These are phyloP conservation scores for Achroia grisella DNA, from an alignment of 1,140 invertebrate species.

Conservation along the genomic window DNA sequence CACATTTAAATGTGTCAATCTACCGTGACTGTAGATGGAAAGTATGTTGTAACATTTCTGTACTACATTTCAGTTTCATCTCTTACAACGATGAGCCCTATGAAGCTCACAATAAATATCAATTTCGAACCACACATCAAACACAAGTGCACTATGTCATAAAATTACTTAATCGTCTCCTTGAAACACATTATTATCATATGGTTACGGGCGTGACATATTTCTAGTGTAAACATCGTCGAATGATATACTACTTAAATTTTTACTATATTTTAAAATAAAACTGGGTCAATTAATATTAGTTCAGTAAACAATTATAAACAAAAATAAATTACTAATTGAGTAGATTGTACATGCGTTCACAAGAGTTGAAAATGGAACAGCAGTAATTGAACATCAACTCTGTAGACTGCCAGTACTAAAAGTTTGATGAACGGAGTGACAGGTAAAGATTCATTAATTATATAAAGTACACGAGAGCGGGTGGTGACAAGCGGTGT, in stretches of 20 bases:
- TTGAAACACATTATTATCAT: constrained; percentile 65
- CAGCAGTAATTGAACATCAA: too few species aligned
- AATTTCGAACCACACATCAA: constrained; percentile 7
- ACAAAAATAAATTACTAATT: too few species aligned
- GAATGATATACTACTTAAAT: constrained; percentile 19
- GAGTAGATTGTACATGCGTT: too few species aligned
- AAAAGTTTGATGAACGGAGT: constrained; percentile 18
- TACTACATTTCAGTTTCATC: too few species aligned
- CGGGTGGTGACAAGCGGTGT: constrained; percentile 26
- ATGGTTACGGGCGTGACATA: constrained; percentile 55
- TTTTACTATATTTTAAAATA: constrained; percentile 9
- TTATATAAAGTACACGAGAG: constrained; percentile 31
- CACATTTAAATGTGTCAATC: too few species aligned
- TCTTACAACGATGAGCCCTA: constrained; percentile 5
- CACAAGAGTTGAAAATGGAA: too few species aligned
- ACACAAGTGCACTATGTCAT: constrained; percentile 26
- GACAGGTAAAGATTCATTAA: constrained; percentile 31
- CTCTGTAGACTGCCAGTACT: background rate
- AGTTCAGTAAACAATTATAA: too few species aligned
- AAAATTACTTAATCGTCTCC: constrained; percentile 58
- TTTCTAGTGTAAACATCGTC: constrained; percentile 47
- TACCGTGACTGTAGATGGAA: too few species aligned
- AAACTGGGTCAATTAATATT: background rate
- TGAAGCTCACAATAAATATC: constrained; percentile 10
- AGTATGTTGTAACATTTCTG: too few species aligned